A percentile compares a stretch with the other conserved stretches of the same genome.
These are phyloP conservation scores for Bubo blakistoni DNA, from an alignment of 2,113 vertebrate genomes.

Conservation along the genomic window DNA sequence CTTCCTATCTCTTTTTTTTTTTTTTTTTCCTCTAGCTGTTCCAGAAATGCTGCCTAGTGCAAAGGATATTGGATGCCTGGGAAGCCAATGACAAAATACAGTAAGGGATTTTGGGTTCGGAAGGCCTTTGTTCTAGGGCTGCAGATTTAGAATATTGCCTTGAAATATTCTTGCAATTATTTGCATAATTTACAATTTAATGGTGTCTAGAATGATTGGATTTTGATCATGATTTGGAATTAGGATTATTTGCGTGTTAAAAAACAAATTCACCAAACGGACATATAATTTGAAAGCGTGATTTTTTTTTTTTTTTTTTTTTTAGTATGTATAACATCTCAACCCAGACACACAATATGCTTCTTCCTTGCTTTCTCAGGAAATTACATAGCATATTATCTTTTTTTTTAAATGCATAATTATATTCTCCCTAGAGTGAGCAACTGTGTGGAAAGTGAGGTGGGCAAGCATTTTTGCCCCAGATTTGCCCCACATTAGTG, in stretches of 20 bases:
- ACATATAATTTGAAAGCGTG: fast-evolving
- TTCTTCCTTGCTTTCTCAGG: neutral
- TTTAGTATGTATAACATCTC: too few species aligned
- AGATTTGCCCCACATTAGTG: neutral
- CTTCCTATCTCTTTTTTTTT: neutral
- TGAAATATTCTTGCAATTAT: neutral
- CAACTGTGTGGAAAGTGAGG: fast-evolving
- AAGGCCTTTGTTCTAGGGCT: neutral
- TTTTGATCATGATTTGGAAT: neutral
- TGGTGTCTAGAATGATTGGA: fast-evolving
- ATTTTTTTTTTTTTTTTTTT: neutral
- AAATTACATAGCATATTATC: too few species aligned
- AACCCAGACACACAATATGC: fast-evolving
- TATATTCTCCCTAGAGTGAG: neutral
- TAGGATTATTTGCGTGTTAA: neutral
- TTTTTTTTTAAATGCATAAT: neutral
- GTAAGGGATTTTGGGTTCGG: conserved; percentile 66
- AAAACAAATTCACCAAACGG: neutral
- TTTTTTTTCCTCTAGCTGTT: conserved; percentile 78
- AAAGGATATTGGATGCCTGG: conserved; percentile 94
- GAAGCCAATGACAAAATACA: conserved; percentile 94
- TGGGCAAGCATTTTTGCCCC: neutral
- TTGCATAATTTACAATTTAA: fast-evolving
- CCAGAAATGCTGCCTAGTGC: conserved; percentile 90
- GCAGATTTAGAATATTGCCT: fast-evolving